phyloP scores from a whole-genome alignment of 2,113 vertebrate genomes.

The Speoplatyrhinus poulsoni region DNA sequence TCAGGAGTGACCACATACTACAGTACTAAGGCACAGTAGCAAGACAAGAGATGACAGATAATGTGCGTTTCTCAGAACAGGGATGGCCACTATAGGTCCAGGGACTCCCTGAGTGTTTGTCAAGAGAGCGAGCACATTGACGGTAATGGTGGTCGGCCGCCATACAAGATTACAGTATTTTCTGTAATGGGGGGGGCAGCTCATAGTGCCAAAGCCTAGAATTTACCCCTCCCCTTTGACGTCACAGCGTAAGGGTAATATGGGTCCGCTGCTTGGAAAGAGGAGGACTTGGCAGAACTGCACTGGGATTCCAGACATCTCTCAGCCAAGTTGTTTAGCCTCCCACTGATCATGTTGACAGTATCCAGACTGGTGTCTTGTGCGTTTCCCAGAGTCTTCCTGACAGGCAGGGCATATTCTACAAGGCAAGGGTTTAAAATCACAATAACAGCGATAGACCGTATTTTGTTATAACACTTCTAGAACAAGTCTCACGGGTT shows the following conservation, averaged over 20 bases:
- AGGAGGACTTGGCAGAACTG: slow-evolving; percentile 49
- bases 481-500: slow-evolving; percentile 17
- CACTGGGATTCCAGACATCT: slow-evolving; percentile 49
- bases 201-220: slow-evolving; percentile 21
- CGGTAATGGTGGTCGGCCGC: slow-evolving; percentile 31
- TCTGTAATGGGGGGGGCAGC: slow-evolving; percentile 26
- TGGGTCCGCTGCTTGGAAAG: slow-evolving; percentile 22
- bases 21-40: slow-evolving; percentile 47
- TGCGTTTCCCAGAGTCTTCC: slow-evolving; percentile 13
- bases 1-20: slow-evolving; percentile 38
- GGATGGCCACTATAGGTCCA: slow-evolving; percentile 27
- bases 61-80: slow-evolving; percentile 36
- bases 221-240: slow-evolving; percentile 43
- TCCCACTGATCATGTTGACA: slow-evolving; percentile 41
- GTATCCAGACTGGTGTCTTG: slow-evolving; percentile 22
- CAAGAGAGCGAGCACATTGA: slow-evolving; percentile 32
- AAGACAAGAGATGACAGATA: slow-evolving; percentile 47
- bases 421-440: background rate
- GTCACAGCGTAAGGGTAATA: slow-evolving; percentile 54
- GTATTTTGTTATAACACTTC: slow-evolving; percentile 39
- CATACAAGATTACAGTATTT: slow-evolving; percentile 40
- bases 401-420: background rate
- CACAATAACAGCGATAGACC: background rate
- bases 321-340: slow-evolving; percentile 12
- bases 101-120: slow-evolving; percentile 36